Evolutionary conservation across 1,140 invertebrate genomes (phyloP).

Genomic region (Vollenhovia emeryi): DNA sequence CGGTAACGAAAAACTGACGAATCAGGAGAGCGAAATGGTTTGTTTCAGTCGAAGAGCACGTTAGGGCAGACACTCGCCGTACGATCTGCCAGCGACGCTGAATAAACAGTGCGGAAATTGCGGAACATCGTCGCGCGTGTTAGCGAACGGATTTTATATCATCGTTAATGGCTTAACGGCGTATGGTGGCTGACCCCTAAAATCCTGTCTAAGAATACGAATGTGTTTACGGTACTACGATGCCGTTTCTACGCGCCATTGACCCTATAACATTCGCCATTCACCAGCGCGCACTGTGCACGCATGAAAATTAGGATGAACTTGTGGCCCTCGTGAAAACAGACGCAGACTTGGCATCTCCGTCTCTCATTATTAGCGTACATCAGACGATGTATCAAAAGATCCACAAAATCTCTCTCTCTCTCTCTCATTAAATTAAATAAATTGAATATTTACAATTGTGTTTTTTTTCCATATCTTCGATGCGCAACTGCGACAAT

Average conservation of each 20-base stretch:
- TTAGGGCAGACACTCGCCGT: background rate
- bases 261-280: slow-evolving; percentile 70
- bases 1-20: background rate
- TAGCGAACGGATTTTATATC: slow-evolving; percentile 63
- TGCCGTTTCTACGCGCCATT: slow-evolving; percentile 71
- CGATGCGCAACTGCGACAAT: background rate
- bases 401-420: too few species aligned
- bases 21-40: background rate
- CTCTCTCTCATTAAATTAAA: background rate
- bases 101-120: slow-evolving; percentile 45
- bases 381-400: background rate
- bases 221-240: slow-evolving; percentile 66
- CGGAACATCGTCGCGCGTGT: slow-evolving; percentile 39
- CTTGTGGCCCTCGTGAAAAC: slow-evolving; percentile 23
- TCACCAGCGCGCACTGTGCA: slow-evolving; percentile 6
- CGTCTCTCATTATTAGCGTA: background rate
- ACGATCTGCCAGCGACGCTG: background rate
- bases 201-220: slow-evolving; percentile 72
- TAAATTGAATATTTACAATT: background rate
- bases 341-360: background rate
- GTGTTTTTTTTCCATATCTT: background rate
- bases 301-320: slow-evolving; percentile 39
- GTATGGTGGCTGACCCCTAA: slow-evolving; percentile 64
- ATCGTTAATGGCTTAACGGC: slow-evolving; percentile 69
- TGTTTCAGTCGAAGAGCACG: background rate